Percentiles rank a stretch among this genome's conserved stretches.
Conservation (phyloP, 2,888 invertebrate genomes). For the Scaptomyza parva region DNA sequence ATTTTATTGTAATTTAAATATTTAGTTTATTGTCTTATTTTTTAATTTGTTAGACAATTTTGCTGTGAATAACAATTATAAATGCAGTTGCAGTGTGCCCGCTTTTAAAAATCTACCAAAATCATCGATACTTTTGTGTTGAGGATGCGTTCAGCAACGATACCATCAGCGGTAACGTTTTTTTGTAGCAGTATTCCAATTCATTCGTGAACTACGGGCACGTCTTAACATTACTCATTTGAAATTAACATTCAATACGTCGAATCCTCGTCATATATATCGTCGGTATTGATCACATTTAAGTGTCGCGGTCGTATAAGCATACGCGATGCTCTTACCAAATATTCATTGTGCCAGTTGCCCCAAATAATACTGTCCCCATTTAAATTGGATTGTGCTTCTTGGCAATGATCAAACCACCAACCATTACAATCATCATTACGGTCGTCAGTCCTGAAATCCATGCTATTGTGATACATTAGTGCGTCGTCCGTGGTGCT, state of each 20-base stretch:
- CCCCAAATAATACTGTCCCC: conserved; percentile 87
- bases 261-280: conserved; percentile 31
- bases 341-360: conserved; percentile 86
- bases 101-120: neutral
- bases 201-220: conserved; percentile 29
- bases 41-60: neutral
- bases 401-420: conserved; percentile 86
- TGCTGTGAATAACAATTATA: neutral
- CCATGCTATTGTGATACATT: conserved; percentile 85
- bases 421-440: conserved; percentile 86
- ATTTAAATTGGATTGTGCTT: conserved; percentile 52
- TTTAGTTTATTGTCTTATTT: too few species aligned
- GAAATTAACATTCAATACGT: conserved; percentile 13
- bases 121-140: conserved; percentile 21
- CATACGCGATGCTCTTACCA: conserved; percentile 86
- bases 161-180: conserved; percentile 52
- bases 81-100: conserved; percentile 20
- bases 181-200: conserved; percentile 51
- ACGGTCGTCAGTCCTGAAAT: conserved; percentile 84
- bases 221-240: conserved; percentile 1
- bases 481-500: conserved; percentile 86
- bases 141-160: conserved; percentile 45
- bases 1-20: neutral
- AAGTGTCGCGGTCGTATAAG: conserved; percentile 75
- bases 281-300: conserved; percentile 19